phyloP scores from a whole-genome alignment of 2,797 vertebrate genomes.

The Chrosomus eos region DNA sequence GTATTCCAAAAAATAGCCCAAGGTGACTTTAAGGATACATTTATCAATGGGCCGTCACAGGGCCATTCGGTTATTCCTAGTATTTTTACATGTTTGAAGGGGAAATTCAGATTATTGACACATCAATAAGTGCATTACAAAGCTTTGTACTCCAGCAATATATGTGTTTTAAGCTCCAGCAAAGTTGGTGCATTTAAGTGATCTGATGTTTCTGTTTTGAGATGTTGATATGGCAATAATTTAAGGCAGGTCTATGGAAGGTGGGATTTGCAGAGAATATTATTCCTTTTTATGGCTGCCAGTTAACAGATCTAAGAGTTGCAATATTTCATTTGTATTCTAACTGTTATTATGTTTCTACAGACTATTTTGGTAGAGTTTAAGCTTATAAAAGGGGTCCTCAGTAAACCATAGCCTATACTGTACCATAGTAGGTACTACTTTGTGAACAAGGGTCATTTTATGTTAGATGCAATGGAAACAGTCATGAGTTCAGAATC shows the following conservation, averaged over 20 bases:
- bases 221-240: not conserved
- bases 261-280: not conserved
- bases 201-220: not conserved
- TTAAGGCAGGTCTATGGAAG: not conserved
- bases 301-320: conserved; percentile 4
- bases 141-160: not conserved
- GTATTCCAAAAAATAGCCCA: conserved; percentile 20
- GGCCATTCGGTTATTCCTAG: not conserved
- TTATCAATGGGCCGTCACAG: conserved; percentile 18
- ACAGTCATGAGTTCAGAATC: conserved; percentile 38
- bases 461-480: not conserved
- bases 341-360: conserved; percentile 2
- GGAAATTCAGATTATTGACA: not conserved
- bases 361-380: not conserved
- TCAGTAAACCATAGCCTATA: not conserved
- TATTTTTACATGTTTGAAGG: conserved; percentile 3
- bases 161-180: not conserved
- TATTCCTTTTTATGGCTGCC: not conserved
- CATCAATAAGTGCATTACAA: not conserved
- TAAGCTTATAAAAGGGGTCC: not conserved
- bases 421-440: not conserved
- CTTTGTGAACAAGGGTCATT: not conserved
- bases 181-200: not conserved
- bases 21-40: not conserved
- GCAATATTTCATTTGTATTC: not conserved